A percentile compares a stretch with the other conserved stretches of the same genome.
Evolutionary conservation across 2,888 invertebrate species (phyloP).

Genomic region (Ormyrus pomaceus): DNA sequence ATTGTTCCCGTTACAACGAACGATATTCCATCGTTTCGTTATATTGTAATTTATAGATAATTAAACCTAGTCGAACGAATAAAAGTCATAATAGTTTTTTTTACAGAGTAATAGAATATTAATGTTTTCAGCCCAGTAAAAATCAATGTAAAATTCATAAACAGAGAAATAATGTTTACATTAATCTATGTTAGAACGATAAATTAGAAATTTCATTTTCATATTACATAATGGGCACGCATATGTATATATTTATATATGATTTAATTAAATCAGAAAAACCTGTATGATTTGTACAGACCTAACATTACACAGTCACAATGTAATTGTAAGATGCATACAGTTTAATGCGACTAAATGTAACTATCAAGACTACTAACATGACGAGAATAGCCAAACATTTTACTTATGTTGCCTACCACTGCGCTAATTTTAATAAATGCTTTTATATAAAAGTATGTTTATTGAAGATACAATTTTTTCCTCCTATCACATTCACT

Average conservation of each 20-base stretch:
- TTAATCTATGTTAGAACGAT: conserved; percentile 46
- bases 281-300: conserved; percentile 55
- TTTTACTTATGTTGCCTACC: conserved; percentile 64
- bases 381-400: conserved; percentile 58
- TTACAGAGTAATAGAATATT: conserved; percentile 39
- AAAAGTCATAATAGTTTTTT: conserved; percentile 57
- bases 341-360: conserved; percentile 47
- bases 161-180: conserved; percentile 36
- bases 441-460: conserved; percentile 65
- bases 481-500: neutral
- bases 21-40: conserved; percentile 43
- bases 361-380: conserved; percentile 56
- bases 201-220: conserved; percentile 28
- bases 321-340: conserved; percentile 54
- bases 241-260: conserved; percentile 54
- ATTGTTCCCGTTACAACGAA: conserved; percentile 47
- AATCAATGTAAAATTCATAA: conserved; percentile 43
- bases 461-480: neutral
- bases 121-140: conserved; percentile 44
- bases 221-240: conserved; percentile 45
- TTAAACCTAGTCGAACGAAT: conserved; percentile 58
- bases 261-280: conserved; percentile 39
- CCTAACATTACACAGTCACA: conserved; percentile 49
- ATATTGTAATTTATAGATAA: conserved; percentile 55
- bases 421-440: conserved; percentile 60